A percentile compares a stretch with the other conserved stretches of the same genome.
Evolutionary conservation across 1,140 invertebrate species (phyloP).

Genomic region (Nebria ingens): DNA sequence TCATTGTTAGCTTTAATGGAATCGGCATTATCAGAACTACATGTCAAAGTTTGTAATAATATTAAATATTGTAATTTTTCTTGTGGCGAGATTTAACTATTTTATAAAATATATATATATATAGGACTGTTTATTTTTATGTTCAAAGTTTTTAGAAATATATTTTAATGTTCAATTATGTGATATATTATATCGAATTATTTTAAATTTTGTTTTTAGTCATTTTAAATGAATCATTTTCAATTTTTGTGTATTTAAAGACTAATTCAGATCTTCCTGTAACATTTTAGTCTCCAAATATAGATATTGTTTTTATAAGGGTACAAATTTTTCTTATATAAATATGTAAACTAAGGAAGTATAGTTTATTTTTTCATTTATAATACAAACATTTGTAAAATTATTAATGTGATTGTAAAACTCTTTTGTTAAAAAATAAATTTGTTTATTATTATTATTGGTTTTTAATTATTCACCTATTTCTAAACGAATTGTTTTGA

Average conservation of each 20-base stretch:
- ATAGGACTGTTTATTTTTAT: background rate
- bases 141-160: background rate
- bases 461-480: too few relatives aligned
- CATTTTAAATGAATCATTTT: background rate
- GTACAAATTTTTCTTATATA: background rate
- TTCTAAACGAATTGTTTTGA: background rate
- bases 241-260: background rate
- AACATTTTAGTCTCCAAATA: background rate
- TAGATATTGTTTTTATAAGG: slow-evolving; percentile 2
- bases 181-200: background rate
- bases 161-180: background rate
- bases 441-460: slow-evolving; percentile 7
- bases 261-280: background rate
- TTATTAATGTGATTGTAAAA: slow-evolving; percentile 2
- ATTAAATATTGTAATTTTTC: background rate
- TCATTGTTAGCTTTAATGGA: background rate
- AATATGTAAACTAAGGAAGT: slow-evolving; percentile 2
- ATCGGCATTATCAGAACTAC: background rate
- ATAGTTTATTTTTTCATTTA: slow-evolving; percentile 9
- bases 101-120: background rate
- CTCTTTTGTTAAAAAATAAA: slow-evolving; percentile 6
- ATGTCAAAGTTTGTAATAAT: background rate
- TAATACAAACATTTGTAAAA: too few relatives aligned
- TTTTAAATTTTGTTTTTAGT: background rate
- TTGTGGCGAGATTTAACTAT: background rate